Base-by-base conservation (phyloP, 2,888 invertebrate species). In the Nomada fucata region DNA sequence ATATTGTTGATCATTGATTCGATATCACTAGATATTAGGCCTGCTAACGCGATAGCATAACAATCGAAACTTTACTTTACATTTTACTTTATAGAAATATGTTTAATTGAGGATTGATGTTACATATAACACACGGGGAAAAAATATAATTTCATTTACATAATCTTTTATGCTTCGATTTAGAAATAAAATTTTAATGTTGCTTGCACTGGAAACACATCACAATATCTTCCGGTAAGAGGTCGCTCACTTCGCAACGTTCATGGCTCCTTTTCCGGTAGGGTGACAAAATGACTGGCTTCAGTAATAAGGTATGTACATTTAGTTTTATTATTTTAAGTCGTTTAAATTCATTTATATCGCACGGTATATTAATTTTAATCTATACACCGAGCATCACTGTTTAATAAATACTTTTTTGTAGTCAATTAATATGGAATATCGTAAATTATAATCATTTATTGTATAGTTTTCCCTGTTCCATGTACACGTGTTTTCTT, bases 301-400 rank as follows among this genome's bases (percentile, higher is more conserved):
- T 93, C 90, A 92, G 90, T 89, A 91, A 92, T 89, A 93, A 93
- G 93, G 93, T 93, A 86, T 73, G 91, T 90, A 72, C 36, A 11
- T 44, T 36, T 75, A 88, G 70, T 89, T 91, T 90, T 70, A 47
- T 68, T 73, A 78, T 88, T 90, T 88, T 82, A 29, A 20, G 26
- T 29, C 0, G 7, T 64, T 18, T 59, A 29, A 18, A 11, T 1
- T 50, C 11, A 0, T 42, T 68, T 50, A n/a, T 50, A 13, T 10
- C 29, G 4, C 26, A 47, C 13, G 53, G 63, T 26, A 65, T 29
- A 15, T 23, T 42, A 9, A 11, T 44, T 36, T 42, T 55, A 61
- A 69, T 44, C 4, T 20, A 0, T 26, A 61, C 13, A 11, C 1
- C 36, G 18, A 4, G 53, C 18, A 7, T 0, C 42, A 47, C n/a